These are phyloP conservation scores for Chaetodon trifascialis DNA, from an alignment of 2,113 vertebrate species.

Conservation along the genomic window DNA sequence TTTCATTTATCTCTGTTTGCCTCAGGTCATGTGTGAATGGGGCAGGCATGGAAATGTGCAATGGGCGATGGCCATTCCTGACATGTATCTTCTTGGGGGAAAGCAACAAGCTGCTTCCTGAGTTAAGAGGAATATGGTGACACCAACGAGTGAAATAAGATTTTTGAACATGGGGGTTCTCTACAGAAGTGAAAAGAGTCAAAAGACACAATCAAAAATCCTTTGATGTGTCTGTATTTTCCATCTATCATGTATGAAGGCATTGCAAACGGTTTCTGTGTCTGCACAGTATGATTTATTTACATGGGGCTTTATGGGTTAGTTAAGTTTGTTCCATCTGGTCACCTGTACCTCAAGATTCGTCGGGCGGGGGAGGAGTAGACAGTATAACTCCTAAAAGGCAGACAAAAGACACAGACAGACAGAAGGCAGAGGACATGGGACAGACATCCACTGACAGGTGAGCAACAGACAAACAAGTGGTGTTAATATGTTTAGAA, in stretches of 20 bases:
- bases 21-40: slow-evolving; percentile 22
- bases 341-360: slow-evolving; percentile 82
- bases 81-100: neutral
- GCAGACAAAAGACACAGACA: slow-evolving; percentile 62
- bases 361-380: slow-evolving; percentile 77
- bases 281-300: slow-evolving; percentile 52
- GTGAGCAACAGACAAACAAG: slow-evolving; percentile 57
- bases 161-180: neutral
- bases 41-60: slow-evolving; percentile 32
- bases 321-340: slow-evolving; percentile 52
- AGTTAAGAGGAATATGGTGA: neutral
- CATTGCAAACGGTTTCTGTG: slow-evolving; percentile 28
- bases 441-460: slow-evolving; percentile 70
- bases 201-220: slow-evolving; percentile 14
- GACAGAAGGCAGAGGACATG: slow-evolving; percentile 64
- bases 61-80: neutral
- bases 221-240: slow-evolving; percentile 23
- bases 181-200: neutral
- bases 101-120: neutral
- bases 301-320: slow-evolving; percentile 49
- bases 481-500: slow-evolving; percentile 25
- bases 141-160: slow-evolving; percentile 5
- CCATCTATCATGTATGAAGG: neutral
- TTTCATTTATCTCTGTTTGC: slow-evolving; percentile 1
- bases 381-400: slow-evolving; percentile 82